Base-by-base conservation (phyloP, 1,140 invertebrate genomes). In the Battus philenor region DNA sequence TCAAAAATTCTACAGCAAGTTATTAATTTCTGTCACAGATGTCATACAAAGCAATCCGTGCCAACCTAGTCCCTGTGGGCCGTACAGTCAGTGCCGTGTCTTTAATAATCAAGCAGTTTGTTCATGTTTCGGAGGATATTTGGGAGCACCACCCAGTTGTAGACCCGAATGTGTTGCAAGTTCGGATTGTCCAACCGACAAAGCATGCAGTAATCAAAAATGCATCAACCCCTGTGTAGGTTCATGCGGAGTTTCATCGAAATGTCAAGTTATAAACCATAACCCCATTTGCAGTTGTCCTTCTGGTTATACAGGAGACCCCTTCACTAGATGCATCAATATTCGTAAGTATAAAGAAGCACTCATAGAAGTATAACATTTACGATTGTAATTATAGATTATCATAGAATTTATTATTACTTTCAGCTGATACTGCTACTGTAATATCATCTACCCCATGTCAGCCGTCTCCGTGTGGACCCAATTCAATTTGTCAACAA, bases 401-500 rank as follows among this genome's bases (percentile, higher is more conserved):
- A n/a, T n/a, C n/a, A n/a, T n/a, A n/a, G n/a, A n/a, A n/a, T n/a
- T n/a, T n/a, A n/a, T n/a, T n/a, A n/a, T n/a, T n/a, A n/a, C n/a
- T n/a, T 60, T 13, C 51, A 71, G 68, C 60, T 9, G 39, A 63
- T 27, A 50, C 44, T 16, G 50, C 51, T 26, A 59, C 59, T 11
- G 73, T 78, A 17, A 68, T 86, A n/a, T 79, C 80, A 13, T 68
- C 77, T 5, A 89, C 93, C 50, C 89, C 90, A 2, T 95, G 94
- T 65, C 88, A 90, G 59, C 86, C 89, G 30, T 87, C 89, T 0
- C 91, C 90, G 41, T 95, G 93, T 68, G 93, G 94, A 10, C 87
- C 91, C 2, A 94, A 95, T 68, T 92, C 93, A 1, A 83, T 90
- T 18, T 96, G 94, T 66, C 83, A 90, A 64, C 84, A 90, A 68